Base-by-base conservation (phyloP, 1,140 invertebrate species). In the Ephestia elutella region DNA sequence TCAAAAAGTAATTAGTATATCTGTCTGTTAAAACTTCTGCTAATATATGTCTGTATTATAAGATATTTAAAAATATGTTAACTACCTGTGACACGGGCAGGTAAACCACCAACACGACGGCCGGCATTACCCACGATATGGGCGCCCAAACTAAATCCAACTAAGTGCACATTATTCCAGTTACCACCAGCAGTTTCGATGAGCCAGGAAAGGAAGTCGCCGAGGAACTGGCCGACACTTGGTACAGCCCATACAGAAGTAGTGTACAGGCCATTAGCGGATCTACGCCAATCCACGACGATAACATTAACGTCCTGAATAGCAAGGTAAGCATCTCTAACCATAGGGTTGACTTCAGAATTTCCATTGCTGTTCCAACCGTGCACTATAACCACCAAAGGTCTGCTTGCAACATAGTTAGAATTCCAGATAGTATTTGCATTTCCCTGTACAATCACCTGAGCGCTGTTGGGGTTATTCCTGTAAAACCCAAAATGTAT, bases 91-190 rank as follows among this genome's bases (percentile, higher is more conserved):
- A 82, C 58, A 50, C 76, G 67, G 0, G 55, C 53, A 8, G 68
- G 56, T 38, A 53, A 55, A 8, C 65, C 59, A 72, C 73, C 19
- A 78, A 80, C 1, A 65, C 78, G 21, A 81, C 90, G 89, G 0
- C 95, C 95, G 0, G 93, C 91, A 38, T 92, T 92, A 0, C 95
- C 95, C 0, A 94, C 93, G 18, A 95, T 91, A 63, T 97, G 95
- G 0, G 94, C 94, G 0, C 95, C 95, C 28, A 97, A 86, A 66
- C 95, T 96, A 81, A 95, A 95, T 0, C 95, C 95, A 60, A 96
- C 90, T n/a, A 96, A 73, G 66, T 96, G 94, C 49, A 94, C 86
- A 38, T 91, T 82, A 17, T 89, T 81, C 69, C 69, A 81, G 49
- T 71, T 69, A 7, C 73, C 71, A 56, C 75, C 76, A 25, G 54